Percentiles rank a stretch among this genome's conserved stretches.
Evolutionary conservation across 2,888 invertebrate species (phyloP).

Genomic region (Agrotis clavis): DNA sequence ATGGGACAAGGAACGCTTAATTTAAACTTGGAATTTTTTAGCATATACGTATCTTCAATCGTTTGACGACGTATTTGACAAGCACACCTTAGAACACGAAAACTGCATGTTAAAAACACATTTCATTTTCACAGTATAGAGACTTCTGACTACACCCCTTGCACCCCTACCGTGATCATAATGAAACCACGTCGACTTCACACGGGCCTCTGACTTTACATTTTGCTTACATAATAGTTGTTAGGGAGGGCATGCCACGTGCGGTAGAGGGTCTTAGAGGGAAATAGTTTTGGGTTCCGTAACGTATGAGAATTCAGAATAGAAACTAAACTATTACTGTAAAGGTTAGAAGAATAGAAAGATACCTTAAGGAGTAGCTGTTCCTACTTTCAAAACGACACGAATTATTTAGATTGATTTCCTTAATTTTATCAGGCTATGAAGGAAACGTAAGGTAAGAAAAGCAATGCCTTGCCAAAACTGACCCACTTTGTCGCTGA

Average conservation of each 20-base stretch:
- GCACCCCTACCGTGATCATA: slow-evolving; percentile 32
- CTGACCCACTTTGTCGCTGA: too few relatives aligned
- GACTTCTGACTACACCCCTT: background rate
- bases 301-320: background rate
- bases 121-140: background rate
- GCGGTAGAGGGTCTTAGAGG: slow-evolving; percentile 36
- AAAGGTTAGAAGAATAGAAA: too few relatives aligned
- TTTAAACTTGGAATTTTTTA: too few relatives aligned
- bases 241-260: slow-evolving; percentile 57
- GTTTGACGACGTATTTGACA: too few relatives aligned
- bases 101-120: slow-evolving; percentile 1
- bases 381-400: too few relatives aligned
- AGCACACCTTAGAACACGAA: background rate
- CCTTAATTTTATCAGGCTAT: too few relatives aligned
- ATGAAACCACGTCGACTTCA: slow-evolving; percentile 40
- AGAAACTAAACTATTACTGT: background rate
- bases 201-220: slow-evolving; percentile 45
- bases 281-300: slow-evolving; percentile 43
- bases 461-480: too few relatives aligned
- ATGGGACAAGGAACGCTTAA: too few relatives aligned
- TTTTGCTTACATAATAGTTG: slow-evolving; percentile 54
- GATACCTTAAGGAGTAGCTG: too few relatives aligned
- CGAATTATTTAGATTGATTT: too few relatives aligned
- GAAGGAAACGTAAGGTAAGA: too few relatives aligned
- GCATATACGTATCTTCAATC: too few relatives aligned